Percentiles rank a stretch among this genome's conserved stretches.
Evolutionary conservation across 1,140 invertebrate genomes (phyloP).

Genomic region (Pinna nobilis): DNA sequence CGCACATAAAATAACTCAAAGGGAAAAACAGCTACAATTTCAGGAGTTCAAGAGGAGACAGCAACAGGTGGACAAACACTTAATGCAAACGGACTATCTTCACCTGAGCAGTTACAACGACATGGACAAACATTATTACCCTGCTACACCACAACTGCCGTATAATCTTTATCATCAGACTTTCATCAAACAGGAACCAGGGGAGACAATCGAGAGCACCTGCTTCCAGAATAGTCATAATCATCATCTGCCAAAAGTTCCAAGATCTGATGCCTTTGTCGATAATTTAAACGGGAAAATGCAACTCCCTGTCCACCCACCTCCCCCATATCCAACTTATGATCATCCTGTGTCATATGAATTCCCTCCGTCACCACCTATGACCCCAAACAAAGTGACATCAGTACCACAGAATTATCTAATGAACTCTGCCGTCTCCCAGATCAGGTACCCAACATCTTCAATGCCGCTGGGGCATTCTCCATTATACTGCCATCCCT

Average conservation of each 20-base stretch:
- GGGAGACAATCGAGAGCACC: not conserved
- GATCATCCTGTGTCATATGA: conserved; percentile 5
- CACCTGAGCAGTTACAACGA: not conserved
- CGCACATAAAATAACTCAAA: conserved; percentile 58
- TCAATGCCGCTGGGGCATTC: too few relatives aligned
- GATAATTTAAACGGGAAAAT: too few relatives aligned
- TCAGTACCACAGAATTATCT: too few relatives aligned
- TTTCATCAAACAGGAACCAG: not conserved
- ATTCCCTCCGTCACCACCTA: conserved; percentile 52
- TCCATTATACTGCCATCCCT: too few relatives aligned
- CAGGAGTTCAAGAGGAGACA: conserved; percentile 58
- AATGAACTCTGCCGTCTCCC: too few relatives aligned
- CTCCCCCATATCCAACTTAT: conserved; percentile 4
- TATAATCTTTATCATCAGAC: not conserved
- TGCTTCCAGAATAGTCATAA: too few relatives aligned
- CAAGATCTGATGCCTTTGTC: too few relatives aligned
- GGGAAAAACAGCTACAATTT: conserved; percentile 60
- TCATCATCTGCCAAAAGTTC: too few relatives aligned
- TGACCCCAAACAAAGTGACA: conserved; percentile 38
- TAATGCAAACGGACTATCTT: not conserved
- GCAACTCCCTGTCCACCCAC: not conserved
- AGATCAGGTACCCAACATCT: too few relatives aligned
- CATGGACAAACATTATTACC: not conserved
- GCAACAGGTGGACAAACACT: conserved; percentile 35
- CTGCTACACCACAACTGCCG: too few relatives aligned